Conservation (phyloP, 2,113 vertebrate species). For the Bostrychus sinensis region DNA sequence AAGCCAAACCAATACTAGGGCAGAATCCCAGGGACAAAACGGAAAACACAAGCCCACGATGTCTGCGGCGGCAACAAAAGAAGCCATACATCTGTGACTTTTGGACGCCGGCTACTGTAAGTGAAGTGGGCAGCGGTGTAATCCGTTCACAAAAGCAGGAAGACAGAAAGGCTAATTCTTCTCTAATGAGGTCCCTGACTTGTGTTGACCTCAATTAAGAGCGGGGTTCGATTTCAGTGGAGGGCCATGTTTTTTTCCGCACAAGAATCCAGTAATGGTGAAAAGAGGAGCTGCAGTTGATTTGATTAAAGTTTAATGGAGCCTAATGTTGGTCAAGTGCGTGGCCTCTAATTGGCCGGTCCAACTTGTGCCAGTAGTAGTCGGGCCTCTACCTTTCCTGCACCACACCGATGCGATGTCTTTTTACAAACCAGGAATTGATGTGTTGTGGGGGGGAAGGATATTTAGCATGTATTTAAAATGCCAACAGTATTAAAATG, state of each 20-base stretch:
- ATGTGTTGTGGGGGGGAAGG: background rate
- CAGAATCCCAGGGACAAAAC: background rate
- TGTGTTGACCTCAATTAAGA: conserved; percentile 49
- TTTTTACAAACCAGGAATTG: background rate
- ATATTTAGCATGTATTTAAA: background rate
- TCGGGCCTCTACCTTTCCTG: background rate
- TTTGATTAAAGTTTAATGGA: conserved; percentile 31
- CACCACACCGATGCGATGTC: background rate
- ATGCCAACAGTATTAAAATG: background rate
- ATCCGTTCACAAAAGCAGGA: conserved; percentile 8
- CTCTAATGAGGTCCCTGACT: conserved; percentile 46
- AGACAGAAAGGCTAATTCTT: conserved; percentile 33
- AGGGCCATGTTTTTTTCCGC: conserved; percentile 8
- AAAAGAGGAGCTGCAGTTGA: conserved; percentile 10
- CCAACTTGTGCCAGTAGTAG: conserved; percentile 14
- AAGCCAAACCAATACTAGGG: background rate
- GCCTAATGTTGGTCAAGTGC: conserved; percentile 17
- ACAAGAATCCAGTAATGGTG: conserved; percentile 24
- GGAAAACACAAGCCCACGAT: background rate
- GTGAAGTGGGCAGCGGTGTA: background rate
- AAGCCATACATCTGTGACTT: background rate
- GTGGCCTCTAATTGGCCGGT: conserved; percentile 7
- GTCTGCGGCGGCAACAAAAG: background rate
- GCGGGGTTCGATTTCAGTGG: conserved; percentile 35
- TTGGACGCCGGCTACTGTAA: background rate